phyloP scores from a whole-genome alignment of 2,797 vertebrate species.

The Sparidentex hasta region DNA sequence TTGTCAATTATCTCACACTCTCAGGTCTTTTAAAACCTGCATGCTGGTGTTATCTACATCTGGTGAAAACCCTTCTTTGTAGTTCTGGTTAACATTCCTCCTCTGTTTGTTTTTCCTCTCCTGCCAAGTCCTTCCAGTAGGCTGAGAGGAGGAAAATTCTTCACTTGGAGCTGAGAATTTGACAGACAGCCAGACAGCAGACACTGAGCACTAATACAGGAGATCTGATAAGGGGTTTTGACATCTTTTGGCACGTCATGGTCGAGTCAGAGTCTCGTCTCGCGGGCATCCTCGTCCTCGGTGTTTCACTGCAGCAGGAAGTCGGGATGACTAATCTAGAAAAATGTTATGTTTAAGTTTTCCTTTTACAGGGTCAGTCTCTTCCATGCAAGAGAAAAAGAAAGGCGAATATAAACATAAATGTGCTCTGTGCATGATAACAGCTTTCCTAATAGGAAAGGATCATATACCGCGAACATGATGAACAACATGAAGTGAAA shows the following conservation, averaged over 20 bases:
- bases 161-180: neutral
- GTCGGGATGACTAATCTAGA: constrained; percentile 46
- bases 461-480: neutral
- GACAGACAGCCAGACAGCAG: neutral
- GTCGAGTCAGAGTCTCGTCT: constrained; percentile 45
- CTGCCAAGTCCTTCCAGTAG: constrained; percentile 47
- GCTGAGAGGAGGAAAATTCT: constrained; percentile 40
- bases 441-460: neutral
- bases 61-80: too few relatives aligned
- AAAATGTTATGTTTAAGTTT: neutral
- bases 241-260: constrained; percentile 6
- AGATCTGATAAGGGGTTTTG: constrained; percentile 30
- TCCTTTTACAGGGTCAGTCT: neutral
- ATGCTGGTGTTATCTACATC: neutral
- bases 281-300: neutral
- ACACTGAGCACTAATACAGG: neutral
- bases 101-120: constrained; percentile 37
- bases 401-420: neutral
- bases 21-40: neutral
- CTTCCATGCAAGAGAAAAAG: neutral
- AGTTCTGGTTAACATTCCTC: neutral
- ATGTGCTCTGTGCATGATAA: neutral
- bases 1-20: constrained; percentile 5
- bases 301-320: constrained; percentile 17
- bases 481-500: neutral